Evolutionary conservation across 2,888 invertebrate species (phyloP), one percentile per base, ranked within the genome.

Genomic region (Aporophyla nigra): DNA sequence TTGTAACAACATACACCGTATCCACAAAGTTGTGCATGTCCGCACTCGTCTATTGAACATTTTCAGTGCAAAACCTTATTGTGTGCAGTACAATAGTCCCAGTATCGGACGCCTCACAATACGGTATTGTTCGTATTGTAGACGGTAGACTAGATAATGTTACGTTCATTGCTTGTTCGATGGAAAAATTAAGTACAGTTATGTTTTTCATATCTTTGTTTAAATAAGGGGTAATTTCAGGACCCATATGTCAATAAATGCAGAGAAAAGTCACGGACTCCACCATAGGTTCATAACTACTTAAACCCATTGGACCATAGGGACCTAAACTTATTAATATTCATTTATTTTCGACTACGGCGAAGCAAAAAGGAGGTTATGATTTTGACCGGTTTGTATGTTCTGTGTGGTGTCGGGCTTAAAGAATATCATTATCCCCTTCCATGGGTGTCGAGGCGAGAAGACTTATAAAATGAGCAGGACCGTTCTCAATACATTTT

Each of bases 61-160:
- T 87, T 87, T 85, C 83, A 80, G 85, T 78, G 85, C 85, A 78
- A 71, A 88, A 87, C 85, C 87, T 87, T 87, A 87, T 88, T 87
- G 87, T 87, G 83, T 61, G 27, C 46, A 78, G 62, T 86, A 87
- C 87, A 87, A 87, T 87, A 46, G 78, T 80, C 27, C 51, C 43
- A 53, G 88, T 88, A 87, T 87, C 85, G 83, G 80, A 46, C 63
- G 71, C 54, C 40, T 76, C 78, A 87, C 87, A 87, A 87, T 88
- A 76, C 78, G 0, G 78, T 66, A 84, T 87, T 87, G 87, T 87
- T 88, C 88, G 80, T 73, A 70, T 80, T 86, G 87, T 81, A 59
- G 63, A 72, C 74, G 74, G 76, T 73, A 77, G 78, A 84, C 71
- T 74, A 82, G 88, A 88, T 86, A 86, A 76, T 74, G 70, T 58